phyloP scores from a whole-genome alignment of 2,797 vertebrate species.

The Zalophus californianus region DNA sequence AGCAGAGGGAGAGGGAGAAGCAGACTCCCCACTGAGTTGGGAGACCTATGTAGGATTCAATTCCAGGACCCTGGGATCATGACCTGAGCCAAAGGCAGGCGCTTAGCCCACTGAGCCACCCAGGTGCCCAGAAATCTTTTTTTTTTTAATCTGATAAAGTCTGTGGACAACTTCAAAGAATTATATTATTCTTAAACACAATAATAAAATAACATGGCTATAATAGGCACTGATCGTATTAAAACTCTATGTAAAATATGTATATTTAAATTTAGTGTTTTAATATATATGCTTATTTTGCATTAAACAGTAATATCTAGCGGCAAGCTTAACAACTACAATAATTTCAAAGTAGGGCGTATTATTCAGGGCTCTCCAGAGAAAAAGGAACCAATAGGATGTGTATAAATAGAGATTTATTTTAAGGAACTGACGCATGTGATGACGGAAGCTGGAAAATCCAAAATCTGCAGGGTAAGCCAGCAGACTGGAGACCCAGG shows the following conservation, averaged over 20 bases:
- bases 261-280: conserved; percentile 11
- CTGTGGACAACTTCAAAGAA: not conserved
- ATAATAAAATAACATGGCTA: not conserved
- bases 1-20: too few relatives aligned
- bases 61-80: too few relatives aligned
- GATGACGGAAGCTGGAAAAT: not conserved
- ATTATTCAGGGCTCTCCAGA: not conserved
- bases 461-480: not conserved
- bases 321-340: not conserved
- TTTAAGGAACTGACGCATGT: not conserved
- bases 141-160: not conserved
- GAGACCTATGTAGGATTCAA: too few relatives aligned
- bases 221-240: not conserved
- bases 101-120: too few relatives aligned
- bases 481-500: not conserved
- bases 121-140: too few relatives aligned
- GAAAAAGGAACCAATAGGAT: not conserved
- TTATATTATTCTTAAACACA: not conserved
- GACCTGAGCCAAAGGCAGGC: too few relatives aligned
- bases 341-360: not conserved
- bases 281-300: not conserved
- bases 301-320: not conserved
- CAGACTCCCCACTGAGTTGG: too few relatives aligned
- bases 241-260: not conserved
- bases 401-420: not conserved